These are phyloP conservation scores for Ethmia dodecea DNA, from an alignment of 2,888 invertebrate species.

Conservation along the genomic window DNA sequence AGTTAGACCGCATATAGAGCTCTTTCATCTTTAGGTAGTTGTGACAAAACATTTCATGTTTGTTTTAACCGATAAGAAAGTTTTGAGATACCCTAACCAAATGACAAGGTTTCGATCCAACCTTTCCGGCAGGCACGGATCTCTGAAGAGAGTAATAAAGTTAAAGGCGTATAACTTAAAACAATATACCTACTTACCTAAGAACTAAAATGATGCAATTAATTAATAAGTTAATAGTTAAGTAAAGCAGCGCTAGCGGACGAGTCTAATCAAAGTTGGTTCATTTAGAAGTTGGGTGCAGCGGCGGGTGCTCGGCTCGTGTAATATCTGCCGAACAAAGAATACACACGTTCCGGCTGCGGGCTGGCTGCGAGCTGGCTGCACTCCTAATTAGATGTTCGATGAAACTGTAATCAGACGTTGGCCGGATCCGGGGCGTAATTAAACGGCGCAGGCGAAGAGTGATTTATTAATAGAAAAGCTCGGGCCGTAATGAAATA, in stretches of 20 bases:
- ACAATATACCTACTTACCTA: too few relatives aligned
- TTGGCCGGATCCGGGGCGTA: slow-evolving; percentile 71
- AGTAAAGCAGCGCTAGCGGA: slow-evolving; percentile 33
- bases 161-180: too few relatives aligned
- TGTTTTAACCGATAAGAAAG: too few relatives aligned
- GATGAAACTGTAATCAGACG: slow-evolving; percentile 77
- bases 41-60: too few relatives aligned
- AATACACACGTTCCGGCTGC: slow-evolving; percentile 56
- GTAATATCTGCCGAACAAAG: slow-evolving; percentile 65
- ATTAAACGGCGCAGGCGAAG: slow-evolving; percentile 75
- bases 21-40: too few relatives aligned
- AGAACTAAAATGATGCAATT: too few relatives aligned
- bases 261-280: slow-evolving; percentile 69
- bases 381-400: slow-evolving; percentile 77
- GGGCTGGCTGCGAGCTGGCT: slow-evolving; percentile 39
- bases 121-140: too few relatives aligned
- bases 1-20: too few relatives aligned
- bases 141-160: too few relatives aligned
- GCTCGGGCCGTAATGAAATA: slow-evolving; percentile 76
- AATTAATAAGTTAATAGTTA: too few relatives aligned
- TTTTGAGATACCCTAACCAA: too few relatives aligned
- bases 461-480: slow-evolving; percentile 79
- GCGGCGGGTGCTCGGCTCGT: slow-evolving; percentile 33
- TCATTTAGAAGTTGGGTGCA: slow-evolving; percentile 58
- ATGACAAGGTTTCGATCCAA: too few relatives aligned